Evolutionary conservation across 2,888 invertebrate genomes (phyloP).

Genomic region (Camponotus fellah): DNA sequence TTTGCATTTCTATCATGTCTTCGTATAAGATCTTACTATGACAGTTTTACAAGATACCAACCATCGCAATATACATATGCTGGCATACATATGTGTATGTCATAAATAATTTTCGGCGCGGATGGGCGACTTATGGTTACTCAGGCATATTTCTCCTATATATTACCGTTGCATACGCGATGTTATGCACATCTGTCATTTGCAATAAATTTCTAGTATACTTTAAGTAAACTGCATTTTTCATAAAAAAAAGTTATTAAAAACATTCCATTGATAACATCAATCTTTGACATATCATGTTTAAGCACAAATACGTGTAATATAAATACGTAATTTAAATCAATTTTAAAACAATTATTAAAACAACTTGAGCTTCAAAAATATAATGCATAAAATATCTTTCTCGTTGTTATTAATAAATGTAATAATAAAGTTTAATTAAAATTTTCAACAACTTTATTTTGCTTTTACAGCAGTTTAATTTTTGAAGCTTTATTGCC

Average conservation of each 20-base stretch:
- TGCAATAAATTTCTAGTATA: conserved; percentile 22
- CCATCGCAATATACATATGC: not conserved
- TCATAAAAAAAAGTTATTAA: conserved; percentile 13
- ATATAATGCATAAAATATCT: not conserved
- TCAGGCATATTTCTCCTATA: conserved; percentile 28
- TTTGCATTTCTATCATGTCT: not conserved
- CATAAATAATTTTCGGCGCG: conserved; percentile 36
- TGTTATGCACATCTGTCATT: conserved; percentile 29
- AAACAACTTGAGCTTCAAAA: not conserved
- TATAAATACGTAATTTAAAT: not conserved
- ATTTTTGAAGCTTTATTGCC: not conserved
- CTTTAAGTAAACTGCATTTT: not conserved
- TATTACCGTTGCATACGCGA: conserved; percentile 31
- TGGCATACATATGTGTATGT: not conserved
- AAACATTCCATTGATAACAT: not conserved
- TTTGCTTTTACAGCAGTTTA: not conserved
- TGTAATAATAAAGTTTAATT: not conserved
- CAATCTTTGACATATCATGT: not conserved
- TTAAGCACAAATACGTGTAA: not conserved
- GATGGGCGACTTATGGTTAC: conserved; percentile 19
- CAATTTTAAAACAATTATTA: not conserved
- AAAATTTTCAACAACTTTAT: not conserved
- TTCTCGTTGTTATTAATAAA: not conserved
- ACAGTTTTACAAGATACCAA: not conserved
- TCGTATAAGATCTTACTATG: not conserved